Evolutionary conservation across 2,888 invertebrate genomes (phyloP).

Genomic region (Polyommatus icarus): DNA sequence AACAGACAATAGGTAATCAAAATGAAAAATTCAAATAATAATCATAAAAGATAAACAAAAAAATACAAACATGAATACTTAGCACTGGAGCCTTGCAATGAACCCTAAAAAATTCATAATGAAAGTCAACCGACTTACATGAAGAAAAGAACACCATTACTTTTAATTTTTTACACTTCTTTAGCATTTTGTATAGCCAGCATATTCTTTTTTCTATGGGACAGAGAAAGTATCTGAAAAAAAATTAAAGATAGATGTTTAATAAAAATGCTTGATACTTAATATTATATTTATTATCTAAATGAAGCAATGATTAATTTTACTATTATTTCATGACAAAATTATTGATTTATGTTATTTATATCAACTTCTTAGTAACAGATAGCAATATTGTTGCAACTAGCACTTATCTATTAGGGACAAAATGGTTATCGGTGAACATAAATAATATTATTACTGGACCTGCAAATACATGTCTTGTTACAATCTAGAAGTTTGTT

Average conservation of each 20-base stretch:
- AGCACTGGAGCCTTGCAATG: constrained; percentile 95
- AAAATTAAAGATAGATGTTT: background rate
- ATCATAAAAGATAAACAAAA: background rate
- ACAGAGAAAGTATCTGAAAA: constrained; percentile 90
- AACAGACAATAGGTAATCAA: constrained; percentile 29
- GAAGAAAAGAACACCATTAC: constrained; percentile 98
- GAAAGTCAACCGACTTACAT: constrained; percentile 97
- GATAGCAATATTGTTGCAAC: constrained; percentile 13
- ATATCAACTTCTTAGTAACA: background rate
- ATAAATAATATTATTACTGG: background rate
- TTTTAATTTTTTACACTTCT: constrained; percentile 94
- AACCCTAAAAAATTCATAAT: constrained; percentile 92
- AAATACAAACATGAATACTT: constrained; percentile 92
- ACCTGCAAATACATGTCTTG: too few species aligned
- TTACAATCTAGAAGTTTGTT: too few species aligned
- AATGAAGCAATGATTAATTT: background rate
- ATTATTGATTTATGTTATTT: background rate
- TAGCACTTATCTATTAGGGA: background rate
- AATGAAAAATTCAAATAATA: background rate
- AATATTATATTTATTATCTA: background rate
- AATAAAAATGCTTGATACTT: background rate
- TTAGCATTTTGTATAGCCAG: constrained; percentile 95
- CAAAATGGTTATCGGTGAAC: background rate
- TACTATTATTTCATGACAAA: background rate
- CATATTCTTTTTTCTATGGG: constrained; percentile 95